Evolutionary conservation across 2,888 invertebrate genomes (phyloP).

Genomic region (Himalopsyche tibetana): DNA sequence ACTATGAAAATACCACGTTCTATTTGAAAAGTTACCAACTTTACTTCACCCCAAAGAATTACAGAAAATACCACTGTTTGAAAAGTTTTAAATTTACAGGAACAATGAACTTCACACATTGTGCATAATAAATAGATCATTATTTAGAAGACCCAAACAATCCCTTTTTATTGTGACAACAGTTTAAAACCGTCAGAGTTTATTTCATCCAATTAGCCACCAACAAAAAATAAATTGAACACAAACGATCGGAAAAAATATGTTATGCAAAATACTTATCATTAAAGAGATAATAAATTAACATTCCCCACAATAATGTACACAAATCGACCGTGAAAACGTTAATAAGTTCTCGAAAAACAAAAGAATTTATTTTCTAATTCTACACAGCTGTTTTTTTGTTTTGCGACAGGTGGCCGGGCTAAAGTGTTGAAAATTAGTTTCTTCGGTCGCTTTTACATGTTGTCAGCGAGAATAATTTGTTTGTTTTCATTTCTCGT

Average conservation of each 20-base stretch:
- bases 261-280: neutral
- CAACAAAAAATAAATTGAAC: neutral
- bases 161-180: no score
- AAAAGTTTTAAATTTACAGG: no score
- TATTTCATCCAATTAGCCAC: neutral
- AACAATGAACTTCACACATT: no score
- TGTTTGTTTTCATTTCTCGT: conserved; percentile 17
- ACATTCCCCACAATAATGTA: neutral
- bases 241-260: neutral
- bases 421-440: neutral
- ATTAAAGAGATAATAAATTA: conserved; percentile 22
- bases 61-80: no score
- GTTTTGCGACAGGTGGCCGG: neutral
- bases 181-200: no score
- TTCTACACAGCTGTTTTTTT: conserved; percentile 2
- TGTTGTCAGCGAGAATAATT: conserved; percentile 28
- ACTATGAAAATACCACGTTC: no score
- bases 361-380: neutral
- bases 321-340: neutral
- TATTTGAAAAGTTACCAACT: no score
- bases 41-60: no score
- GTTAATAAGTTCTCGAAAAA: conserved; percentile 5
- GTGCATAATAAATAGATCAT: no score
- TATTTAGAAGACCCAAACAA: no score
- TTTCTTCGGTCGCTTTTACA: neutral